A percentile compares a stretch with the other conserved stretches of the same genome.
Conservation (phyloP, 1,140 invertebrate genomes). For the Diorhabda elongata region DNA sequence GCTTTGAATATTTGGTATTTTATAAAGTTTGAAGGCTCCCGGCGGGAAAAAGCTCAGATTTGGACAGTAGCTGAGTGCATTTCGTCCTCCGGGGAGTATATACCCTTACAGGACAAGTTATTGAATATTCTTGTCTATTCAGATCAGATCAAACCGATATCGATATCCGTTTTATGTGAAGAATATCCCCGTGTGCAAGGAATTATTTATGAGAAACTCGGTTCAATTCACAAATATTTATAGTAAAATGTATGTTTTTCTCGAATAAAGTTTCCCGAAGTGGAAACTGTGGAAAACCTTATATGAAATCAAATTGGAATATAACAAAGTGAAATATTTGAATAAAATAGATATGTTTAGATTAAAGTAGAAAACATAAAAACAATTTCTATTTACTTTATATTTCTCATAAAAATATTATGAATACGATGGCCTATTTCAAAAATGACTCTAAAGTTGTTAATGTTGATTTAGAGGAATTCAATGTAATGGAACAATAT, state of each 20-base stretch:
- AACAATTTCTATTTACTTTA: too few relatives aligned
- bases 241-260: background rate
- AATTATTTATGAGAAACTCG: constrained; percentile 35
- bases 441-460: too few relatives aligned
- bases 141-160: constrained; percentile 34
- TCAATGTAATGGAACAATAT: too few relatives aligned
- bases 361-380: too few relatives aligned
- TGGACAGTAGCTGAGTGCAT: constrained; percentile 41
- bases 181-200: constrained; percentile 32
- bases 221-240: constrained; percentile 24
- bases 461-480: too few relatives aligned
- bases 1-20: constrained; percentile 36
- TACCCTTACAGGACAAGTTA: constrained; percentile 38
- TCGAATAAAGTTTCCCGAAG: background rate
- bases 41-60: constrained; percentile 33
- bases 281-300: background rate
- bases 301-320: background rate
- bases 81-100: constrained; percentile 28
- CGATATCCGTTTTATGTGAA: constrained; percentile 35
- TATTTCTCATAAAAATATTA: too few relatives aligned
- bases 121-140: constrained; percentile 39
- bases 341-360: too few relatives aligned
- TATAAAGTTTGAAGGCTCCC: constrained; percentile 30
- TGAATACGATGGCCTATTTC: too few relatives aligned
- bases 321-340: background rate